phyloP scores from a whole-genome alignment of 1,140 invertebrate species.

The Macrocentrus cingulum region DNA sequence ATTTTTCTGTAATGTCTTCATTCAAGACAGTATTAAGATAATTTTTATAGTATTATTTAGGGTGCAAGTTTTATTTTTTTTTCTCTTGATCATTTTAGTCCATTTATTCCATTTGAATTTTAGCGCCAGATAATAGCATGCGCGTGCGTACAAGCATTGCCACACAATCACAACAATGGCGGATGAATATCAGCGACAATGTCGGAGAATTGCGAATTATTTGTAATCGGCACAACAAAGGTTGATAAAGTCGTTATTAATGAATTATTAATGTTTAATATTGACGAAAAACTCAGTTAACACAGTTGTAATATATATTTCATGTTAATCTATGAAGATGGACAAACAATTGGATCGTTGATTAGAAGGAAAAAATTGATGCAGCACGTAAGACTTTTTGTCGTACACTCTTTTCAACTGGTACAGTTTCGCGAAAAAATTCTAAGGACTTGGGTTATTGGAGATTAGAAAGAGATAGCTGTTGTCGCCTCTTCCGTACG shows the following conservation, averaged over 20 bases:
- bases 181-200: conserved; percentile 10
- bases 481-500: conserved; percentile 27
- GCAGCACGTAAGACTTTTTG: conserved; percentile 24
- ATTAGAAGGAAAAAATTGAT: not conserved
- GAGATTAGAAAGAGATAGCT: conserved; percentile 33
- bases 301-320: too few species aligned
- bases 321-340: too few species aligned
- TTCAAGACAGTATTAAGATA: not conserved
- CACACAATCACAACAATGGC: conserved; percentile 28
- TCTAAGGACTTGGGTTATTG: conserved; percentile 31
- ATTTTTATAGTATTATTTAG: too few species aligned
- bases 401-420: conserved; percentile 28
- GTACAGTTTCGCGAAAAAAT: conserved; percentile 33
- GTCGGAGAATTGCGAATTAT: conserved; percentile 25
- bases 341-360: too few species aligned
- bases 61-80: conserved; percentile 2
- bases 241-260: conserved; percentile 13
- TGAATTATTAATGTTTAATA: not conserved
- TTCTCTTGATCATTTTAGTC: conserved; percentile 5
- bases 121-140: conserved; percentile 11
- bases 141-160: not conserved
- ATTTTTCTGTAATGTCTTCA: conserved; percentile 3
- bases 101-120: conserved; percentile 12
- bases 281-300: not conserved
- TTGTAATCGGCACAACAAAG: conserved; percentile 7